Evolutionary conservation across 37 sponge, comb jelly and placozoan genomes (phyloP), one percentile per base, ranked within the genome.

Genomic region (Beroe forskalii): DNA sequence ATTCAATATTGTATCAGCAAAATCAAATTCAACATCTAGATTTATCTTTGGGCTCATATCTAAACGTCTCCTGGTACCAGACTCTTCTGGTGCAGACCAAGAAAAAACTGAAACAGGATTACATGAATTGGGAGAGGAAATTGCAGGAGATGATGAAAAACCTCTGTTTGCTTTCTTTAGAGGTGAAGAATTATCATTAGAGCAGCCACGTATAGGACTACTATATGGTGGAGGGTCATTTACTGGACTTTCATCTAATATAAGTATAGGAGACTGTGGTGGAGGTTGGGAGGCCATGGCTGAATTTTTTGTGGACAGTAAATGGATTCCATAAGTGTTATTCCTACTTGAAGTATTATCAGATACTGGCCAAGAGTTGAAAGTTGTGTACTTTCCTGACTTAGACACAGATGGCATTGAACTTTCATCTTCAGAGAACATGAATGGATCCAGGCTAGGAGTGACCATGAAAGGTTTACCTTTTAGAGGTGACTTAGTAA

Each of bases 1-100:
- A 38, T 80, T 80, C 1, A 80, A 48, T 41, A 80, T 80, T 80
- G 86, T 44, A 43, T 80, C 86, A 44, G 86, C 86, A 80, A 80
- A 80, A 44, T 80, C 86, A 80, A 80, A 80, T 48, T 80, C 86
- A 23, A 80, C 86, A 41, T 80, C 86, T 38, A 25, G n/a, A 48
- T 80, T 80, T 24, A 80, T 38, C 42, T 80, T 43, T 17, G 86
- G 86, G 35, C 86, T 80, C 30, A 80, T 35, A 80, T 80, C 55
- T 0, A 80, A 23, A n/a, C 86, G 86, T n/a, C 86, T 4, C 35
- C 55, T 41, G 0, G 86, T 44, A 14, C 55, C 55, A 23, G 55
- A 44, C 20, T 80, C 86, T 30, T 80, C 86, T 19, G 72, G 32
- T 2, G 72, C 72, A 41, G 44, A 44, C 86, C 86, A 80, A 1